Evolutionary conservation across 2,888 invertebrate genomes (phyloP).

Genomic region (Augiades crinisus): DNA sequence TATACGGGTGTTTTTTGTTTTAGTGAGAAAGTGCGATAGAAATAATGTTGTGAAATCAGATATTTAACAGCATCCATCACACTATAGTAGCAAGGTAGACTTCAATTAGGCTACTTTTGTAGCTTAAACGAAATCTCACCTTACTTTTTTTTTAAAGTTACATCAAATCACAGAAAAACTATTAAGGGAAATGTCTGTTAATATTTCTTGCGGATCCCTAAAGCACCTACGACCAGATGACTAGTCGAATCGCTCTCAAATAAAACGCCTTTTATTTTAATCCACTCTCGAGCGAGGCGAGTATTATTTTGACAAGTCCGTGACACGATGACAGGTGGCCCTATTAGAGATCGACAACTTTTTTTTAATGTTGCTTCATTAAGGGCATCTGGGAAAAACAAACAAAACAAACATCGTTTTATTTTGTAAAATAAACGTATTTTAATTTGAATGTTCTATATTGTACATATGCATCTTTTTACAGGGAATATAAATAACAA

Average conservation of each 20-base stretch:
- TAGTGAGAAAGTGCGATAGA: too few species aligned
- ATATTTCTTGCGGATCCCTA: slow-evolving; percentile 34
- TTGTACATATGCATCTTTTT: too few species aligned
- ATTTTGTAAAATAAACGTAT: background rate
- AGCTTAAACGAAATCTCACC: too few species aligned
- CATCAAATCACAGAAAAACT: too few species aligned
- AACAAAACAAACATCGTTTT: background rate
- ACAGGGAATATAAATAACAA: too few species aligned
- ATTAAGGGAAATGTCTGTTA: too few species aligned
- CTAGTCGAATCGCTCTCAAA: slow-evolving; percentile 58
- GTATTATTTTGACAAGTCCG: slow-evolving; percentile 59
- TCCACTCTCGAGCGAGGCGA: slow-evolving; percentile 43
- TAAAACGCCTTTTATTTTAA: slow-evolving; percentile 70
- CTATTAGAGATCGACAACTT: slow-evolving; percentile 30
- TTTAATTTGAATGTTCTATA: background rate
- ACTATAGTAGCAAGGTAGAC: too few species aligned
- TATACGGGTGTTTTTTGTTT: too few species aligned
- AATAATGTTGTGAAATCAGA: too few species aligned
- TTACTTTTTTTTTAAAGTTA: too few species aligned
- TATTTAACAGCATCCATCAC: too few species aligned
- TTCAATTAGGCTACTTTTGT: too few species aligned
- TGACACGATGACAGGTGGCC: slow-evolving; percentile 60
- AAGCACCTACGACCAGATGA: slow-evolving; percentile 44
- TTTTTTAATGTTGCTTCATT: slow-evolving; percentile 9
- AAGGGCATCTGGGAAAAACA: slow-evolving; percentile 1